Evolutionary conservation across 2,888 invertebrate species (phyloP).

Genomic region (Tridacna gigas): DNA sequence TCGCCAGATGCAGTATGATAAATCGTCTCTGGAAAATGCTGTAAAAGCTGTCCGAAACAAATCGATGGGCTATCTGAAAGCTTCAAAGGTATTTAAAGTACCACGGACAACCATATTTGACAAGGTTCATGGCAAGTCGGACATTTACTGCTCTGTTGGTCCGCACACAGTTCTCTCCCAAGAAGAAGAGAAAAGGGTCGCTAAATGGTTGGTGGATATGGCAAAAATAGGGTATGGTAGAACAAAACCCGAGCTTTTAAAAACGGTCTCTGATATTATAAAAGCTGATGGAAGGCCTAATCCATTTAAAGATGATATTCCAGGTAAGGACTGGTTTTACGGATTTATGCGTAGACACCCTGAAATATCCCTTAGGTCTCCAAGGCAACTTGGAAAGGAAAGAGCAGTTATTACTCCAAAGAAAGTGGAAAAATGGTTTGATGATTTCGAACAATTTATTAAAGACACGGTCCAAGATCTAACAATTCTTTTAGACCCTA

Average conservation of each 20-base stretch:
- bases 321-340: constrained; percentile 6
- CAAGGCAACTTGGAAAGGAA: constrained; percentile 33
- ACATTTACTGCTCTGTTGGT: too few species aligned
- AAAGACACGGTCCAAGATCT: constrained; percentile 18
- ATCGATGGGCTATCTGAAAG: too few species aligned
- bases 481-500: constrained; percentile 19
- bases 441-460: constrained; percentile 16
- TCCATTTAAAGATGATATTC: constrained; percentile 7
- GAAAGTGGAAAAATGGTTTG: constrained; percentile 34
- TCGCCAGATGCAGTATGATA: too few species aligned
- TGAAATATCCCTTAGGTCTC: constrained; percentile 25
- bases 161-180: too few species aligned
- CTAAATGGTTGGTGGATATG: constrained; percentile 13
- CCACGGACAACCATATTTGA: too few species aligned
- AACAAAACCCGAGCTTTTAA: neutral
- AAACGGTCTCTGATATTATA: constrained; percentile 5
- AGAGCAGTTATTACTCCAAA: constrained; percentile 24
- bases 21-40: too few species aligned
- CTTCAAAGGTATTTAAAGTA: too few species aligned
- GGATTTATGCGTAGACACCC: constrained; percentile 10
- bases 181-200: neutral
- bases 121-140: too few species aligned
- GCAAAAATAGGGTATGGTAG: neutral
- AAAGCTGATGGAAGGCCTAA: constrained; percentile 3
- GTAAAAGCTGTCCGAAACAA: too few species aligned